Base-by-base conservation (phyloP, 2,797 vertebrate genomes). In the Eospalax fontanierii region DNA sequence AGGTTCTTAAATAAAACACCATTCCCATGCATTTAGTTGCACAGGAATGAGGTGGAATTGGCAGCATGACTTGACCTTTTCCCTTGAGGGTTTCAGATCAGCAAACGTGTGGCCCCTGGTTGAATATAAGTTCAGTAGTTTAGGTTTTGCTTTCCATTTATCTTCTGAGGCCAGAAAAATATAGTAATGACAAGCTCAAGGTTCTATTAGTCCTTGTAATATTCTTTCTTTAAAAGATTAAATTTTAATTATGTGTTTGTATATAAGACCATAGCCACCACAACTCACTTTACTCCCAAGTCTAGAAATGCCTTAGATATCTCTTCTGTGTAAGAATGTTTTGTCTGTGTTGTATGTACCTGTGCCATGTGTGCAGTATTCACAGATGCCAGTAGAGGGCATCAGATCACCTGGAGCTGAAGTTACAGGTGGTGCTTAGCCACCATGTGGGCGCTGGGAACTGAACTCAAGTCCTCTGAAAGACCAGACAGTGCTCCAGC, bases 1-100 rank as follows among this genome's bases (percentile, higher is more conserved):
- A 94, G 89, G 85, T 98, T 97, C 95, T 97, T 98, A 97, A 98
- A 96, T 98, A 98, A 97, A 98, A 97, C 82, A 97, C 90, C 61
- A 40, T 97, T 87, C 71, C n/a, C 73, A 6, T 70, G 65, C 96
- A 80, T 89, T 98, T 96, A 26, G 46, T 96, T 91, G 96, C 97
- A 84, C 84, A 96, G 83, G 81, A 94, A 61, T 90, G 93, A 89
- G 96, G 97, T 93, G 89, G 92, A 97, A 97, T 92, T 88, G 89
- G 89, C 92, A 96, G 59, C 78, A 87, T 96, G 95, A 96, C 85
- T 50, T 86, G 91, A 86, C 96, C 96, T 97, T 97, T 97, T 89
- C 83, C 82, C 61, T 81, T 82, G 75, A 87, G 82, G 87, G 81
- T 95, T 89, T 85, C 81, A 93, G 66, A 65, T 30, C 14, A 95